A percentile compares a stretch with the other conserved stretches of the same genome.
Conservation (phyloP, 1,140 invertebrate species). For the Drosophila insularis region DNA sequence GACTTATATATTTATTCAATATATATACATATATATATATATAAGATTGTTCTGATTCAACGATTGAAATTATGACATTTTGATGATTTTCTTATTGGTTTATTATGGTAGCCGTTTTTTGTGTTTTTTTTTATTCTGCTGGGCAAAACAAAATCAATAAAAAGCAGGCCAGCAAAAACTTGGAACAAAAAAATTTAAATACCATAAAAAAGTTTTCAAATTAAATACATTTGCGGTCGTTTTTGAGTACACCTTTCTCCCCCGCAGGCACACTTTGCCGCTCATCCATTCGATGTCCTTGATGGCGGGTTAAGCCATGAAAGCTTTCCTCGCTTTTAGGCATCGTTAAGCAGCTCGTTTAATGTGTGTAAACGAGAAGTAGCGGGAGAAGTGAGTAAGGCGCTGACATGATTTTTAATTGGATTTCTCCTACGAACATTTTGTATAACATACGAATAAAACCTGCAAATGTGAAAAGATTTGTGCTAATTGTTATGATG, state of each 20-base stretch:
- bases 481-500: slow-evolving; percentile 20
- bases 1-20: slow-evolving; percentile 5
- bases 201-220: slow-evolving; percentile 46
- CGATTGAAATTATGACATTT: slow-evolving; percentile 81
- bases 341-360: slow-evolving; percentile 34
- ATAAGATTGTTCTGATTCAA: slow-evolving; percentile 27
- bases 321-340: slow-evolving; percentile 44
- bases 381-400: not conserved
- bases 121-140: not conserved
- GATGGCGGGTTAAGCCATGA: slow-evolving; percentile 36
- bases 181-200: slow-evolving; percentile 38
- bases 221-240: slow-evolving; percentile 51
- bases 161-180: not conserved
- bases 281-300: slow-evolving; percentile 49
- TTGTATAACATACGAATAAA: slow-evolving; percentile 42
- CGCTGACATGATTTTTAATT: slow-evolving; percentile 63
- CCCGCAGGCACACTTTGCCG: slow-evolving; percentile 32
- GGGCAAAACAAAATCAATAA: slow-evolving; percentile 32
- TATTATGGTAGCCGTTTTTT: slow-evolving; percentile 55
- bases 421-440: slow-evolving; percentile 45
- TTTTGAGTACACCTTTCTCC: not conserved
- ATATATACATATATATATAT: slow-evolving; percentile 13
- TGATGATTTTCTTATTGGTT: slow-evolving; percentile 81
- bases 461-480: slow-evolving; percentile 20
- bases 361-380: not conserved